Evolutionary conservation across 2,888 invertebrate genomes (phyloP).

Genomic region (Pristionchus exspectatus): DNA sequence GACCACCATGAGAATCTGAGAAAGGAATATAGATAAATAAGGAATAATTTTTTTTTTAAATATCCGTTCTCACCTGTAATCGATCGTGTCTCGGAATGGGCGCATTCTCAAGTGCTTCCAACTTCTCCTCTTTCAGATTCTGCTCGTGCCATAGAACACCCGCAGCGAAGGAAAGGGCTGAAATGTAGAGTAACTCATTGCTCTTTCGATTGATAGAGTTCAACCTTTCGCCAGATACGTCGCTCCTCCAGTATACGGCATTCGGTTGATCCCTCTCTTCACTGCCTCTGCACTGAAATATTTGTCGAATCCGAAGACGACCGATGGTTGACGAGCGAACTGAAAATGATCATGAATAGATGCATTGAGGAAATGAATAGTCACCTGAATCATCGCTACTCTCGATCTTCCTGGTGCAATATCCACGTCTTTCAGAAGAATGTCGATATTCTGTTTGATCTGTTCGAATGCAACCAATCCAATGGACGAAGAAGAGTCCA

Average conservation of each 20-base stretch:
- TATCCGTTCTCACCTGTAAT: slow-evolving; percentile 67
- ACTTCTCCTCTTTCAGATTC: slow-evolving; percentile 69
- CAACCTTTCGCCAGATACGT: slow-evolving; percentile 73
- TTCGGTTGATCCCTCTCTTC: slow-evolving; percentile 70
- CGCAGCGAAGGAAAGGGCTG: slow-evolving; percentile 74
- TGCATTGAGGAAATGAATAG: slow-evolving; percentile 62
- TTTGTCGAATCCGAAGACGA: slow-evolving; percentile 75
- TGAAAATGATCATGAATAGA: slow-evolving; percentile 52
- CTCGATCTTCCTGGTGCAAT: slow-evolving; percentile 74
- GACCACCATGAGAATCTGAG: slow-evolving; percentile 71
- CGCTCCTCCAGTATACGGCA: slow-evolving; percentile 76
- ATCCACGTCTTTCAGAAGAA: slow-evolving; percentile 71
- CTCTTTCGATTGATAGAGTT: neutral
- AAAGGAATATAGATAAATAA: neutral
- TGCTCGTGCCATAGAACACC: slow-evolving; percentile 76
- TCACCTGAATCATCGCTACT: slow-evolving; percentile 63
- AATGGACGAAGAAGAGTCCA: slow-evolving; percentile 73
- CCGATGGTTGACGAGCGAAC: slow-evolving; percentile 73
- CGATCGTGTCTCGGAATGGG: slow-evolving; percentile 76
- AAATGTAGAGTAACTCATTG: neutral
- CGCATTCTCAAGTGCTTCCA: slow-evolving; percentile 66
- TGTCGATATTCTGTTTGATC: slow-evolving; percentile 68
- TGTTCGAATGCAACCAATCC: slow-evolving; percentile 73
- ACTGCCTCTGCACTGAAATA: slow-evolving; percentile 62
- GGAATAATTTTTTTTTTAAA: too few relatives aligned